phyloP scores from a whole-genome alignment of 2,888 invertebrate genomes.

The Pediacus dermestoides region DNA sequence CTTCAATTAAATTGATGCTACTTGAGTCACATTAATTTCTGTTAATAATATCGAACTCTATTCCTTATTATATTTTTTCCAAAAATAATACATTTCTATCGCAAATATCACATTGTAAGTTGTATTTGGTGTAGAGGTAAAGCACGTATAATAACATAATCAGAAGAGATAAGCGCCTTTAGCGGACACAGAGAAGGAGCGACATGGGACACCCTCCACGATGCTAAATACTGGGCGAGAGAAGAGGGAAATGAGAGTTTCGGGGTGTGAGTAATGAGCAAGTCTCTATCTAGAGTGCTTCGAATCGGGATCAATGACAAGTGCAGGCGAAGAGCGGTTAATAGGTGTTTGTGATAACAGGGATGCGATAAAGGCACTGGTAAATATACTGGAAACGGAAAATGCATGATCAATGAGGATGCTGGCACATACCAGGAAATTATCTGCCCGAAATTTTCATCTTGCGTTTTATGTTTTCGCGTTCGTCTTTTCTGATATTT shows the following conservation, averaged over 20 bases:
- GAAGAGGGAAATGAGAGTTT: slow-evolving; percentile 41
- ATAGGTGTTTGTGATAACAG: slow-evolving; percentile 46
- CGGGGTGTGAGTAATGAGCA: slow-evolving; percentile 51
- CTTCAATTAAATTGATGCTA: no score
- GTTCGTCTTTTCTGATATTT: slow-evolving; percentile 19
- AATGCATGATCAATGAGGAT: slow-evolving; percentile 51
- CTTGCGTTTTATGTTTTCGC: slow-evolving; percentile 40
- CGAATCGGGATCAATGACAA: slow-evolving; percentile 51
- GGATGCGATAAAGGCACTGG: slow-evolving; percentile 47
- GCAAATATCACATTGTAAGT: slow-evolving; percentile 35
- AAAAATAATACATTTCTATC: no score
- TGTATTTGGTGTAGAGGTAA: slow-evolving; percentile 43
- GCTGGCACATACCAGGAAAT: slow-evolving; percentile 46
- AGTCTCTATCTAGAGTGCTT: slow-evolving; percentile 42
- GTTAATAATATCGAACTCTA: no score
- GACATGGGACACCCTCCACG: slow-evolving; percentile 34
- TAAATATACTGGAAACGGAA: slow-evolving; percentile 52
- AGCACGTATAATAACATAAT: slow-evolving; percentile 44
- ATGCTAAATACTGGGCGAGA: slow-evolving; percentile 40
- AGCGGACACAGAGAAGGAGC: slow-evolving; percentile 25
- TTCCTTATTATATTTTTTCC: no score
- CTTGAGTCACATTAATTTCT: no score
- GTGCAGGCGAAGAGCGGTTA: slow-evolving; percentile 44
- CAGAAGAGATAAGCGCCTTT: slow-evolving; percentile 44
- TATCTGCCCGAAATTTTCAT: slow-evolving; percentile 42